phyloP scores from a whole-genome alignment of 2,113 vertebrate species.

The Cinclus cinclus region DNA sequence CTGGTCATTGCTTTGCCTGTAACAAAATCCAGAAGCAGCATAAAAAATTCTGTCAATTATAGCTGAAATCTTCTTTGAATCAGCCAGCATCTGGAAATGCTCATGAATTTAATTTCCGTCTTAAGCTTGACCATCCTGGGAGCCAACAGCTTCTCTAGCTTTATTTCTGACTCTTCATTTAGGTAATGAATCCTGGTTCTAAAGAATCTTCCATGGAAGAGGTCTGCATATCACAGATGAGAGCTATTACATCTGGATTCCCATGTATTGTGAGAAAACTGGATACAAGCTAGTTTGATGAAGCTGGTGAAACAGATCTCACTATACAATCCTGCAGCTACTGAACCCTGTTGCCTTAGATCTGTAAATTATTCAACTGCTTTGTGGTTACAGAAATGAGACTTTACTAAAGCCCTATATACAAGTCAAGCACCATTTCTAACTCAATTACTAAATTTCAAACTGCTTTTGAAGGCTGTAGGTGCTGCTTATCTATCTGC shows the following conservation, averaged over 20 bases:
- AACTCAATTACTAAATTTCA: neutral
- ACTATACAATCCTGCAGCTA: neutral
- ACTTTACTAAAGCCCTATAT: neutral
- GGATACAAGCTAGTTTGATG: neutral
- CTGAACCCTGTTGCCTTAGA: neutral
- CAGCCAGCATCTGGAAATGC: neutral
- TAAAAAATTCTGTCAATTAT: neutral
- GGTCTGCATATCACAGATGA: neutral
- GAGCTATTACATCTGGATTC: neutral
- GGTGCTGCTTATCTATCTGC: neutral
- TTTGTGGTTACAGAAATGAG: neutral
- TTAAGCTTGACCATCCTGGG: neutral
- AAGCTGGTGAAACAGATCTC: neutral
- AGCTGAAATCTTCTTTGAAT: neutral
- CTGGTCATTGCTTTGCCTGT: neutral
- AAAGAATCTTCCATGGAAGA: neutral
- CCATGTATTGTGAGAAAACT: neutral
- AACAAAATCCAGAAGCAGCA: neutral
- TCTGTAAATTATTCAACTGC: neutral
- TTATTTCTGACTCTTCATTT: neutral
- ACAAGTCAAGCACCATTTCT: neutral
- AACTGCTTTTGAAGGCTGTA: neutral
- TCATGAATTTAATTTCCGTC: neutral
- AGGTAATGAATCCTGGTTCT: neutral
- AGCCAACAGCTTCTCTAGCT: neutral